These are phyloP conservation scores for Didymodactylos carnosus DNA, from an alignment of 2,888 invertebrate species.

Conservation along the genomic window DNA sequence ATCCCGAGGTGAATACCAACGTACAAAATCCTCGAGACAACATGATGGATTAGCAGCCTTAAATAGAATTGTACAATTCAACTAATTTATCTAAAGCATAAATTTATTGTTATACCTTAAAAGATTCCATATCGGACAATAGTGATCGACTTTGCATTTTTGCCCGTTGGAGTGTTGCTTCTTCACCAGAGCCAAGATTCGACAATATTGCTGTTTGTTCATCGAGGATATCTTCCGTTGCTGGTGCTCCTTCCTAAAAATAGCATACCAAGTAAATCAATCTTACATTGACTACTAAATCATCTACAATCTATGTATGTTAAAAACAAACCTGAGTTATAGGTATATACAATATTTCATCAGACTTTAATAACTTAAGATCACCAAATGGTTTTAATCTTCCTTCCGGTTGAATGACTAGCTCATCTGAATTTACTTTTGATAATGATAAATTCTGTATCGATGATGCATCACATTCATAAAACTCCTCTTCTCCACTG, in stretches of 20 bases:
- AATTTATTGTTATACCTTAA: constrained; percentile 48
- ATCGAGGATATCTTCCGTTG: constrained; percentile 86
- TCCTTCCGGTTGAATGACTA: constrained; percentile 47
- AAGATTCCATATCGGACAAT: constrained; percentile 89
- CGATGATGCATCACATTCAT: constrained; percentile 25
- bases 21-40: constrained; percentile 74
- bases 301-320: not conserved
- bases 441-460: not conserved
- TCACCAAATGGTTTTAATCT: constrained; percentile 49
- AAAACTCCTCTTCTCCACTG: constrained; percentile 26
- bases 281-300: not conserved
- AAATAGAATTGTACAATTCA: constrained; percentile 2
- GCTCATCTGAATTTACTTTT: not conserved
- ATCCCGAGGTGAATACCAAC: constrained; percentile 93
- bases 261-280: too few species aligned
- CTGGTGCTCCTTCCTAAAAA: constrained; percentile 67
- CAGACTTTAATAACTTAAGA: constrained; percentile 47
- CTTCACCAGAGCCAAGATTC: constrained; percentile 32
- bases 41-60: constrained; percentile 78
- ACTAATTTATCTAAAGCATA: not conserved
- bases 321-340: constrained; percentile 45
- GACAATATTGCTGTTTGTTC: constrained; percentile 75
- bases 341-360: constrained; percentile 56
- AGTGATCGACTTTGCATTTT: constrained; percentile 84
- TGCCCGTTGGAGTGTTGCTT: constrained; percentile 61